A percentile compares a stretch with the other conserved stretches of the same genome.
These are phyloP conservation scores for Colinus virginianus DNA, from an alignment of 2,113 vertebrate genomes.

Conservation along the genomic window DNA sequence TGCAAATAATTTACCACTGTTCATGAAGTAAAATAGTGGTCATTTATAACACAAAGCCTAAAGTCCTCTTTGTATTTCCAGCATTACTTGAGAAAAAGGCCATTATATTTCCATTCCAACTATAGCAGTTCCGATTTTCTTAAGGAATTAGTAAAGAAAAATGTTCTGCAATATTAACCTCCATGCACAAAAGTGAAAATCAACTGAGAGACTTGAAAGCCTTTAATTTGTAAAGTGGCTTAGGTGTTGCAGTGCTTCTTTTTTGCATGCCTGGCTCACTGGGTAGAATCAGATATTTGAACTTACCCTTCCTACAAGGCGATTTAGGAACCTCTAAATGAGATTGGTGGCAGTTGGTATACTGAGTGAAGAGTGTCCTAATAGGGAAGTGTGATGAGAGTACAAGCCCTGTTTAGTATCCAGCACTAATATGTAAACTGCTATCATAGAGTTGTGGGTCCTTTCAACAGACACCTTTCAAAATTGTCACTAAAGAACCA, in stretches of 20 bases:
- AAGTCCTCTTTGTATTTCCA: neutral
- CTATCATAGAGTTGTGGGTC: accelerated
- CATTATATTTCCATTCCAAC: neutral
- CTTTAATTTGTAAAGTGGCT: neutral
- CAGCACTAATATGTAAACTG: neutral
- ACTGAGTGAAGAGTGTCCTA: neutral
- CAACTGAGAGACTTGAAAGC: neutral
- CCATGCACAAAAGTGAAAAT: neutral
- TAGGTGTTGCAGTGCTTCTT: neutral
- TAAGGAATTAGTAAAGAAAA: neutral
- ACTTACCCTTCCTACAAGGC: neutral
- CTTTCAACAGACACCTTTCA: neutral
- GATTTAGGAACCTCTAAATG: neutral
- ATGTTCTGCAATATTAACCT: neutral
- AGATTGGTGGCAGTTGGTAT: neutral
- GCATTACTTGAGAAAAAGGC: conserved; percentile 1
- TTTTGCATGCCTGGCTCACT: neutral
- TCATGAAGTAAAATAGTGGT: neutral
- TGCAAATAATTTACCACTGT: neutral
- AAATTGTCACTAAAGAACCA: neutral
- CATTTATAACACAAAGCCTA: neutral
- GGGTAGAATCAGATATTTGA: neutral
- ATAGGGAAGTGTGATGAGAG: neutral
- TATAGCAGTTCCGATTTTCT: conserved; percentile 7
- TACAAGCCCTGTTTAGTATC: neutral